These are phyloP conservation scores for Glandiceps talaboti DNA, from an alignment of 53 echinoderm and acorn worm genomes.

Conservation along the genomic window DNA sequence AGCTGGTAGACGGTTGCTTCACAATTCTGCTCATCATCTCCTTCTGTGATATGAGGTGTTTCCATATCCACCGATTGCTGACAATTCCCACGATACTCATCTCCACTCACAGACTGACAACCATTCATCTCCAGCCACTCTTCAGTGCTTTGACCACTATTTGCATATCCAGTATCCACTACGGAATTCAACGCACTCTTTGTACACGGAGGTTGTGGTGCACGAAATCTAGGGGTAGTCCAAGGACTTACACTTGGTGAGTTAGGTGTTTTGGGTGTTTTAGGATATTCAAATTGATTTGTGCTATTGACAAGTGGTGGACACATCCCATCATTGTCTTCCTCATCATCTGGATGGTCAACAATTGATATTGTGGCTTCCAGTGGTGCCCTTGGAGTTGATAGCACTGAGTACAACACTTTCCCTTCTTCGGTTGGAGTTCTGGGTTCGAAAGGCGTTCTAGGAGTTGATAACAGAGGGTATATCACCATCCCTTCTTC, in stretches of 20 bases:
- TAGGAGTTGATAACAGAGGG: neutral
- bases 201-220: neutral
- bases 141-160: no score
- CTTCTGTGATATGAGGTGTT: no score
- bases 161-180: no score
- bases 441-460: neutral
- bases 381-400: neutral
- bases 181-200: no score
- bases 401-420: neutral
- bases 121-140: no score
- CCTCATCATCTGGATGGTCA: no score
- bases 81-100: no score
- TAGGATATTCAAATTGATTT: neutral
- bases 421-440: neutral
- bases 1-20: no score
- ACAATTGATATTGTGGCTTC: no score
- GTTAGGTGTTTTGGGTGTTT: neutral
- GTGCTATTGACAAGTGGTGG: neutral
- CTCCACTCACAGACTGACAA: no score
- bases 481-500: neutral
- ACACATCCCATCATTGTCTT: neutral
- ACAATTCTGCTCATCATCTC: no score
- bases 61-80: no score
- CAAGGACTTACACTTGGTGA: neutral
- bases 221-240: neutral